Conservation (phyloP, 2,113 vertebrate species). For the Meleagris gallopavo region DNA sequence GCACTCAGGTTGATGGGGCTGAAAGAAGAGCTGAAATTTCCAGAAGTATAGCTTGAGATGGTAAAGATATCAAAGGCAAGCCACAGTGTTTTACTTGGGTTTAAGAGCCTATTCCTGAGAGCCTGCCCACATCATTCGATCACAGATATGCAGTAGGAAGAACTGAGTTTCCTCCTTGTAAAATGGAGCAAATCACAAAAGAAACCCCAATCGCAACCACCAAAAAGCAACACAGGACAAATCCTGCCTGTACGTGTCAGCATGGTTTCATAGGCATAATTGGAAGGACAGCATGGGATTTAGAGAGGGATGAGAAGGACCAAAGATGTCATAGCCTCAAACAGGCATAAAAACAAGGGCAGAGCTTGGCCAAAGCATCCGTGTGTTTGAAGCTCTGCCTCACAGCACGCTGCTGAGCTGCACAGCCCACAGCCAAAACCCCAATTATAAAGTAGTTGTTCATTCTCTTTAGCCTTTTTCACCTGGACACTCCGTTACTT, state of each 20-base stretch:
- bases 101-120: neutral
- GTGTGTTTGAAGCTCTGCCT: neutral
- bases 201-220: neutral
- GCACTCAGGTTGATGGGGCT: neutral
- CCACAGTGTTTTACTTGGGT: neutral
- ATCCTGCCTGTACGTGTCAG: neutral
- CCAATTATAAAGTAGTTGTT: neutral
- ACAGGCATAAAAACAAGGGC: neutral
- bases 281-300: neutral
- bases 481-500: neutral
- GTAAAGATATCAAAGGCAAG: no score
- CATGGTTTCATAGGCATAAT: neutral
- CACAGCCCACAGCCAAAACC: neutral
- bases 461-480: neutral
- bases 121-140: neutral
- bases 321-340: neutral
- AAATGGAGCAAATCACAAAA: neutral
- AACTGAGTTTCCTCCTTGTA: neutral
- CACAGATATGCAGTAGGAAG: accelerated
- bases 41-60: neutral
- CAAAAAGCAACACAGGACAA: neutral
- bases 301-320: neutral
- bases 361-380: neutral
- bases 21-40: neutral
- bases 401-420: neutral